These are phyloP conservation scores for Brachystomella parvula DNA, from an alignment of 1,140 invertebrate species.

Conservation along the genomic window DNA sequence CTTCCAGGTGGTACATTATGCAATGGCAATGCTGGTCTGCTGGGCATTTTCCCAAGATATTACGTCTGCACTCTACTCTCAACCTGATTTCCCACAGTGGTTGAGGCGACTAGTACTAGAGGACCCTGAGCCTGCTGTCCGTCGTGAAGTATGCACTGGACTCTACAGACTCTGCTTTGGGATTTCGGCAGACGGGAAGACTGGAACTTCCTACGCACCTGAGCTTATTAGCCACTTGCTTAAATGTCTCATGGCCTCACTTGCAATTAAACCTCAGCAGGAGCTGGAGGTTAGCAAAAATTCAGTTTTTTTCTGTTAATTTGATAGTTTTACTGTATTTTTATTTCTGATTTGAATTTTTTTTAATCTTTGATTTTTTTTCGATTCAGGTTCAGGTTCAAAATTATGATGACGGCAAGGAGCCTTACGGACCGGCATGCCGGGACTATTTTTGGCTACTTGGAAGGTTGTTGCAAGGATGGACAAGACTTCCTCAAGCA, in stretches of 20 bases:
- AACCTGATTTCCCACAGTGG: conserved; percentile 60
- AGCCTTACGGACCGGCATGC: conserved; percentile 85
- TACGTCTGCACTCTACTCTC: conserved; percentile 56
- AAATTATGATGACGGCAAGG: conserved; percentile 66
- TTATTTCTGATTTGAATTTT: too few species aligned
- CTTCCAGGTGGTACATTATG: conserved; percentile 67
- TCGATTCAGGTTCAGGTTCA: conserved; percentile 15
- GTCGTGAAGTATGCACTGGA: conserved; percentile 79
- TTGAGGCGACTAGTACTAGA: conserved; percentile 67
- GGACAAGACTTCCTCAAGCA: conserved; percentile 53
- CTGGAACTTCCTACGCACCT: conserved; percentile 52
- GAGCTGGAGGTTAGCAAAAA: conserved; percentile 40
- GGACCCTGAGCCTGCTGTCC: conserved; percentile 73
- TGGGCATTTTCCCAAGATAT: conserved; percentile 70
- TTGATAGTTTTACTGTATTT: background rate
- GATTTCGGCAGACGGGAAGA: conserved; percentile 52
- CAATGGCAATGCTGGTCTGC: conserved; percentile 70
- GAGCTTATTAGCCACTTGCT: conserved; percentile 71
- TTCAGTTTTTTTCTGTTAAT: background rate
- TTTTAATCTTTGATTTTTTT: too few species aligned
- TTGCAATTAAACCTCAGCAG: conserved; percentile 66
- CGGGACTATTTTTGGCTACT: conserved; percentile 89
- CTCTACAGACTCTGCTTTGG: conserved; percentile 77
- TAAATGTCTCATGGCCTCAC: conserved; percentile 67
- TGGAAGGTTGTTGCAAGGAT: conserved; percentile 69